phyloP scores from a whole-genome alignment of 2,888 invertebrate species.

The Rhagonycha fulva region DNA sequence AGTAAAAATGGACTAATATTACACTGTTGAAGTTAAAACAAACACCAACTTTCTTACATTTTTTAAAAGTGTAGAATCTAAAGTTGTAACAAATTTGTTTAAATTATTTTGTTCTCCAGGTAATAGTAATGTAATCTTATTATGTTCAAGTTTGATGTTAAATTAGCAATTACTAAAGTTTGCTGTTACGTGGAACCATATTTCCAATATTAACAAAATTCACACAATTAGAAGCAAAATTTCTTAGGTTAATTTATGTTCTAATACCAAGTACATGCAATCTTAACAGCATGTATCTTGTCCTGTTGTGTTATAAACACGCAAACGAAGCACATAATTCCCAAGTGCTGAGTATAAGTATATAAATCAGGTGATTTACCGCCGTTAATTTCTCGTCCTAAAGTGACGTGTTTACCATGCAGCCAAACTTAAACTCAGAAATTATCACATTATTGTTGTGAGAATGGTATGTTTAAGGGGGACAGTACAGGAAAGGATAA shows the following conservation, averaged over 20 bases:
- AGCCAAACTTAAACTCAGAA: slow-evolving; percentile 16
- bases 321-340: slow-evolving; percentile 31
- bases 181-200: neutral
- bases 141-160: neutral
- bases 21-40: no score
- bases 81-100: neutral
- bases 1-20: no score
- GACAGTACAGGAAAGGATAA: neutral
- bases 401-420: slow-evolving; percentile 13
- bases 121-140: neutral
- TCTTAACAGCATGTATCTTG: slow-evolving; percentile 23
- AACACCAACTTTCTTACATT: no score
- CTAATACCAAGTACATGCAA: slow-evolving; percentile 22
- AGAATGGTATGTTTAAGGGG: neutral
- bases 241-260: slow-evolving; percentile 18
- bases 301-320: slow-evolving; percentile 20
- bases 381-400: slow-evolving; percentile 34
- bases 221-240: slow-evolving; percentile 4
- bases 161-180: neutral
- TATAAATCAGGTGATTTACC: slow-evolving; percentile 32
- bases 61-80: no score
- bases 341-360: slow-evolving; percentile 32
- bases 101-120: neutral
- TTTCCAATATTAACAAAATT: slow-evolving; percentile 8
- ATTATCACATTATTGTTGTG: neutral